phyloP scores from a whole-genome alignment of 2,888 invertebrate genomes.

The Mesochorus sp. region DNA sequence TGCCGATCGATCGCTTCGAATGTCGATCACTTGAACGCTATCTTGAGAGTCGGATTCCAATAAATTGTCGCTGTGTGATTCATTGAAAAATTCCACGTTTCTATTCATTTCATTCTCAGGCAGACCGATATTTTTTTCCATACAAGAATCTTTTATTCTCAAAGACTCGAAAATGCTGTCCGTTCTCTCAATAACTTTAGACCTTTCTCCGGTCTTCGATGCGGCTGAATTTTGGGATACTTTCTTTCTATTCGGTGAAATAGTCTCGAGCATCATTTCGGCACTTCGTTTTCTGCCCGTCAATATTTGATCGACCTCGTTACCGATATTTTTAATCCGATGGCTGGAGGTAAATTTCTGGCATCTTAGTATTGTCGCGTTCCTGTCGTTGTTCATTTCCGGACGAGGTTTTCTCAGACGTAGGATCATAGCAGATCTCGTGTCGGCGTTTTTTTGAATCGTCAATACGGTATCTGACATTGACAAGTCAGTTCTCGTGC shows the following conservation, averaged over 20 bases:
- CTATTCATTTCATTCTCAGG: neutral
- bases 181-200: neutral
- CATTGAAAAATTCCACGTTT: neutral
- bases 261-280: neutral
- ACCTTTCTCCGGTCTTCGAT: too few relatives aligned
- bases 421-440: slow-evolving; percentile 3
- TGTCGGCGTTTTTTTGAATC: neutral
- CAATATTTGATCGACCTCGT: slow-evolving; percentile 41
- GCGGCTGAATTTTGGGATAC: too few relatives aligned
- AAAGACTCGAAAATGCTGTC: neutral
- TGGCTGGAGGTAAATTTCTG: slow-evolving; percentile 45
- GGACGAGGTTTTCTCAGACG: slow-evolving; percentile 22
- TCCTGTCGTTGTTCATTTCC: neutral
- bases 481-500: slow-evolving; percentile 1
- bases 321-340: slow-evolving; percentile 25
- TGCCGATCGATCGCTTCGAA: neutral
- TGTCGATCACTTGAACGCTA: slow-evolving; percentile 26
- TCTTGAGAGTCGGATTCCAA: slow-evolving; percentile 6
- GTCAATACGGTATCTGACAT: slow-evolving; percentile 38
- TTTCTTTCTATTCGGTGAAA: slow-evolving; percentile 29
- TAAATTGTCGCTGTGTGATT: neutral
- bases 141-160: neutral
- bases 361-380: neutral
- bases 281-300: slow-evolving; percentile 44
- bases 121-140: neutral